Evolutionary conservation across 2,797 vertebrate species (phyloP).

Genomic region (Spondyliosoma cantharus): DNA sequence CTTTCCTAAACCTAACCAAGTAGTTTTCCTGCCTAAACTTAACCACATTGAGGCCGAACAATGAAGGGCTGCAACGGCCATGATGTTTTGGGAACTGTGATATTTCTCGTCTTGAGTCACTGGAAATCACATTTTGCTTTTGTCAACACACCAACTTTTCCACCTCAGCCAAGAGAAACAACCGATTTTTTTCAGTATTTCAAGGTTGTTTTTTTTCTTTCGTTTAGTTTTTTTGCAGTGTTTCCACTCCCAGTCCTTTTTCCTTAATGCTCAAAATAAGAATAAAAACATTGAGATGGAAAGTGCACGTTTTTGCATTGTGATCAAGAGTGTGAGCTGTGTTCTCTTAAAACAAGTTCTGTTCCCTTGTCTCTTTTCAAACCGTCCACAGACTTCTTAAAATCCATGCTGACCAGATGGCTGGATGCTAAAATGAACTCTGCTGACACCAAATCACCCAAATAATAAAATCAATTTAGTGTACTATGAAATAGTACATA

Average conservation of each 20-base stretch:
- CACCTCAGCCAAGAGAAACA: too few relatives aligned
- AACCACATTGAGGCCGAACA: too few relatives aligned
- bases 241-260: not conserved
- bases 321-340: not conserved
- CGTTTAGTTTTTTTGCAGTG: too few relatives aligned
- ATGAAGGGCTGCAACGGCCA: too few relatives aligned
- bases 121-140: too few relatives aligned
- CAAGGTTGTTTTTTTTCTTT: too few relatives aligned
- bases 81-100: too few relatives aligned
- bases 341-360: not conserved
- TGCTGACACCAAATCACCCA: not conserved
- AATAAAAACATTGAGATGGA: not conserved
- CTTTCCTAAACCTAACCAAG: too few relatives aligned
- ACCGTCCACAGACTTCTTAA: not conserved
- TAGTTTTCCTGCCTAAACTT: too few relatives aligned
- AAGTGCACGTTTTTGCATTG: not conserved
- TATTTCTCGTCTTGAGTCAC: too few relatives aligned
- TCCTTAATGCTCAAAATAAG: not conserved
- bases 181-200: too few relatives aligned
- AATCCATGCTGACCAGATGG: not conserved
- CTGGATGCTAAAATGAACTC: not conserved
- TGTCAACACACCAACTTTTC: too few relatives aligned
- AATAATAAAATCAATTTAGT: not conserved
- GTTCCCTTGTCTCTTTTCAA: not conserved
- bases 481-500: not conserved